Conservation (phyloP, 2,888 invertebrate genomes). For the Ashinkailepas kermadecensis region DNA sequence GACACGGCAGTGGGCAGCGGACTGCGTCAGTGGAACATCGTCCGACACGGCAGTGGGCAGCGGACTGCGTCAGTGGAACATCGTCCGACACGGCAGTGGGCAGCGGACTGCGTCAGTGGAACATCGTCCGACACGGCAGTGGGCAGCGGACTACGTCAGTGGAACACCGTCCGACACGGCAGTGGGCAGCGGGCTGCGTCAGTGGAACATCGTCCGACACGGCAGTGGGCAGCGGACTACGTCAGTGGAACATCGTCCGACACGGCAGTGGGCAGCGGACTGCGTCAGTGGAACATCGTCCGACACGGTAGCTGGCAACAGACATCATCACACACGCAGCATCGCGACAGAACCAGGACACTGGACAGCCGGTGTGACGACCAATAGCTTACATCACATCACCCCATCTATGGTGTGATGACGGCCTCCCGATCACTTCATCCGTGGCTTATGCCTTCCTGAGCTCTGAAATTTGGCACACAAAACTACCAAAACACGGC, state of each 20-base stretch:
- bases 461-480: no score
- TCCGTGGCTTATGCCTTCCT: no score
- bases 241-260: not conserved
- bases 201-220: not conserved
- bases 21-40: not conserved
- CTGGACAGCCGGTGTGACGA: no score
- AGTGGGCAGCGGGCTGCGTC: not conserved
- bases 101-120: not conserved
- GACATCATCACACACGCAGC: not conserved
- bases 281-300: not conserved
- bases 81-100: no score
- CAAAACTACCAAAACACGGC: no score
- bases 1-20: not conserved
- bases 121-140: no score
- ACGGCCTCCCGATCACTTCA: no score
- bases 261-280: not conserved
- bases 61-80: not conserved
- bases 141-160: not conserved
- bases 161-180: not conserved
- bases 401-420: no score
- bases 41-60: no score
- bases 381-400: no score
- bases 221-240: not conserved
- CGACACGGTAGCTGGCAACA: not conserved
- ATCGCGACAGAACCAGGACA: no score